A percentile compares a stretch with the other conserved stretches of the same genome.
phyloP scores from a whole-genome alignment of 1,140 invertebrate species.

The Semibalanus balanoides region DNA sequence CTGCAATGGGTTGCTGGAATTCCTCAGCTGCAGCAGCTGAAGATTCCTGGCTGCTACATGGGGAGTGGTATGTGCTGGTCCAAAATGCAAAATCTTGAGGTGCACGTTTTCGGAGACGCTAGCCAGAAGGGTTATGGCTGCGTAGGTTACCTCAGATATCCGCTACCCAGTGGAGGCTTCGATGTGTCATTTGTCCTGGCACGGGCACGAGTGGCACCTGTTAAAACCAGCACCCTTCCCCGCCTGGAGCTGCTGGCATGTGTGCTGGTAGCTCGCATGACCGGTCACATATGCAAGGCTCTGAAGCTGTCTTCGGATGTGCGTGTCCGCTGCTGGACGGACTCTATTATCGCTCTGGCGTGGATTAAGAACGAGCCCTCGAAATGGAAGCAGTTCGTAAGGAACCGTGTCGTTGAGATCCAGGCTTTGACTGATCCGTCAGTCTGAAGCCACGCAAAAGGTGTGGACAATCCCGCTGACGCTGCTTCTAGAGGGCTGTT shows the following conservation, averaged over 20 bases:
- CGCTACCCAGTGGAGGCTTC: not conserved
- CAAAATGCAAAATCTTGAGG: too few species aligned
- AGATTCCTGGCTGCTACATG: not conserved
- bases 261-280: not conserved
- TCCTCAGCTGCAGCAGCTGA: not conserved
- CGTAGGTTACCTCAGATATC: not conserved
- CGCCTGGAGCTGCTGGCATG: not conserved
- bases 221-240: not conserved
- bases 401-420: not conserved
- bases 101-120: not conserved
- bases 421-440: not conserved
- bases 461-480: not conserved
- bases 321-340: not conserved
- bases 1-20: not conserved
- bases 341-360: not conserved
- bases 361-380: not conserved
- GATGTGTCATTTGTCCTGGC: not conserved
- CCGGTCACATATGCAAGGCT: not conserved
- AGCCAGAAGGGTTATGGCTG: not conserved
- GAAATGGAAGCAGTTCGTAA: not conserved
- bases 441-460: not conserved
- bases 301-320: not conserved
- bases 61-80: not conserved
- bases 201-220: not conserved
- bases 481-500: too few species aligned